Evolutionary conservation across 2,113 vertebrate genomes (phyloP).

Genomic region (Reinhardtius hippoglossoides): DNA sequence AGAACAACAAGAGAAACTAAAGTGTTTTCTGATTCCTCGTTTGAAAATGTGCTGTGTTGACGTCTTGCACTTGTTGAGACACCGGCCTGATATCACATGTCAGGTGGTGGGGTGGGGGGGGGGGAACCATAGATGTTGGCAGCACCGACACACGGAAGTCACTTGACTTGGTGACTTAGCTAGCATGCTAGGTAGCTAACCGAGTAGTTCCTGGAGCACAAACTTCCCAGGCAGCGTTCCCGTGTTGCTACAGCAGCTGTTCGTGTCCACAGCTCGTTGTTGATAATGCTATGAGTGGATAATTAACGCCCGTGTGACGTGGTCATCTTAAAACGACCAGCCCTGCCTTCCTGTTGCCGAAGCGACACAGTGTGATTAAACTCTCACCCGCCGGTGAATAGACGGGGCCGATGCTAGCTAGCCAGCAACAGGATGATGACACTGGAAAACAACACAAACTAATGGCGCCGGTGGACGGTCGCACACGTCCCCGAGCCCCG

Average conservation of each 20-base stretch:
- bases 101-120: background rate
- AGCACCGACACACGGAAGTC: conserved; percentile 56
- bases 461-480: conserved; percentile 3
- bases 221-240: conserved; percentile 45
- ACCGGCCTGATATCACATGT: background rate
- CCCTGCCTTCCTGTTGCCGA: background rate
- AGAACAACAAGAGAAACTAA: conserved; percentile 4
- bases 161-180: conserved; percentile 52
- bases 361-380: background rate
- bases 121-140: background rate
- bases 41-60: background rate
- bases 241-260: background rate
- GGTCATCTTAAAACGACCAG: background rate
- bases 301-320: background rate
- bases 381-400: conserved; percentile 57
- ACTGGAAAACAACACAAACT: conserved; percentile 72
- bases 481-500: background rate
- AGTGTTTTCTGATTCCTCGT: background rate
- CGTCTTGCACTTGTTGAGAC: background rate
- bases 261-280: fast-evolving
- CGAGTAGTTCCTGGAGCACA: conserved; percentile 64
- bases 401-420: conserved; percentile 70
- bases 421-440: conserved; percentile 81
- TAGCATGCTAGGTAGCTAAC: conserved; percentile 53
- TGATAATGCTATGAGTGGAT: background rate